Evolutionary conservation across 2,888 invertebrate genomes (phyloP).

Genomic region (Sericinus montela): DNA sequence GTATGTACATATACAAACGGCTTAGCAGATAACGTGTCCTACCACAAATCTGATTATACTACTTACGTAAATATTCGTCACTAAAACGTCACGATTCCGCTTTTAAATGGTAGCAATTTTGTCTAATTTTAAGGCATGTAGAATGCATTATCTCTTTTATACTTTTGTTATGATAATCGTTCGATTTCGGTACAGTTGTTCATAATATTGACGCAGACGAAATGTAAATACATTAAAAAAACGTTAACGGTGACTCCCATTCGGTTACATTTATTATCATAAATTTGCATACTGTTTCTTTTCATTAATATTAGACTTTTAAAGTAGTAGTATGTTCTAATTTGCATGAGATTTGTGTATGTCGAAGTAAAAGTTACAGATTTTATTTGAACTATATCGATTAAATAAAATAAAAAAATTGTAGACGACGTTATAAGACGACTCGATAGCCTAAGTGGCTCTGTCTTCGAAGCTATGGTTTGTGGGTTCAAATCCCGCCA

Average conservation of each 20-base stretch:
- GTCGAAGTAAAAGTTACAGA: background rate
- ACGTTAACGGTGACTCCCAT: constrained; percentile 1
- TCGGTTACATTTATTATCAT: constrained; percentile 5
- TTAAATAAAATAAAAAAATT: background rate
- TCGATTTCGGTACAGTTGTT: background rate
- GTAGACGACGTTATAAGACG: too few species aligned
- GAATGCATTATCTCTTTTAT: background rate
- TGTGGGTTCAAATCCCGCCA: too few species aligned
- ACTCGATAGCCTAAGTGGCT: too few species aligned
- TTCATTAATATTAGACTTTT: background rate
- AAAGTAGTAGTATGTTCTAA: background rate
- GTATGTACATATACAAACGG: too few species aligned
- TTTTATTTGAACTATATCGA: background rate
- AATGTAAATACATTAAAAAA: constrained; percentile 4
- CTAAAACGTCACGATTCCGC: too few species aligned
- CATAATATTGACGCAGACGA: background rate
- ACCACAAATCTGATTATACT: too few species aligned
- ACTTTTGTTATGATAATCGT: background rate
- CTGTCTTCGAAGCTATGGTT: too few species aligned
- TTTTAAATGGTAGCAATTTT: too few species aligned
- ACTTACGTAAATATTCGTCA: too few species aligned
- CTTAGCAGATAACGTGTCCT: too few species aligned
- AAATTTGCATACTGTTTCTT: constrained; percentile 8
- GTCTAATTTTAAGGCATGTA: too few species aligned
- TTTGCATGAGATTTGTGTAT: background rate